Evolutionary conservation across 2,113 vertebrate species (phyloP), one percentile per base, ranked within the genome.

Genomic region (Mus spicilegus): DNA sequence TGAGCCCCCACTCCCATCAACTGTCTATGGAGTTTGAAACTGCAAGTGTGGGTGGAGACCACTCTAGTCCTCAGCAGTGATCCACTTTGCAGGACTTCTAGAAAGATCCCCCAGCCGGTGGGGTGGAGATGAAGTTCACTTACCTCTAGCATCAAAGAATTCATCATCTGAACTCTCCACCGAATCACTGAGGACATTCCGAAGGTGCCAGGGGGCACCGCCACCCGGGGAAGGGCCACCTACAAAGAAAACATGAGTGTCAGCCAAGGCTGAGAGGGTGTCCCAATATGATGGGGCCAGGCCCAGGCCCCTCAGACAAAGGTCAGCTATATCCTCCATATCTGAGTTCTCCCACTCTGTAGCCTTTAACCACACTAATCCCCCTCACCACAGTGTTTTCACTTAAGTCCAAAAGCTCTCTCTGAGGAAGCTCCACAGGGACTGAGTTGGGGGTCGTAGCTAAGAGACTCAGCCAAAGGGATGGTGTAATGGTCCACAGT

Each of bases 91-190:
- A 51, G 17, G 13, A 39, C 26, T 93, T 91, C 91, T 78, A 42
- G 65, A 49, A 89, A 69, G 80, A 12, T 49, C 69, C 63, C 58
- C 30, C 39, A 13, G 49, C 24, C 49, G 33, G 1, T 20, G 39
- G 46, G 10, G 30, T 58, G 46, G 69, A 12, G 3, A 72, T 5
- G 51, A 78, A 7, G 63, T 58, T 89, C 70, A 98, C 99, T 98
- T 97, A 99, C 99, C 99, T 99, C 99, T 98, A 0, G 99, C 99
- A 96, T 99, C 99, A 19, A 99, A 99, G 98, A 99, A 99, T 98
- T 99, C 99, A 96, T 99, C 99, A 91, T 99, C 99, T 0, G 99
- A 99, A 98, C 99, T 99, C 97, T 99, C 99, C 33, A 99, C 99
- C 0, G 99, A 99, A 97, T 99, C 99, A 8, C 99, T 99, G 42